phyloP scores from a whole-genome alignment of 1,140 invertebrate species.

The Nasonia vitripennis region DNA sequence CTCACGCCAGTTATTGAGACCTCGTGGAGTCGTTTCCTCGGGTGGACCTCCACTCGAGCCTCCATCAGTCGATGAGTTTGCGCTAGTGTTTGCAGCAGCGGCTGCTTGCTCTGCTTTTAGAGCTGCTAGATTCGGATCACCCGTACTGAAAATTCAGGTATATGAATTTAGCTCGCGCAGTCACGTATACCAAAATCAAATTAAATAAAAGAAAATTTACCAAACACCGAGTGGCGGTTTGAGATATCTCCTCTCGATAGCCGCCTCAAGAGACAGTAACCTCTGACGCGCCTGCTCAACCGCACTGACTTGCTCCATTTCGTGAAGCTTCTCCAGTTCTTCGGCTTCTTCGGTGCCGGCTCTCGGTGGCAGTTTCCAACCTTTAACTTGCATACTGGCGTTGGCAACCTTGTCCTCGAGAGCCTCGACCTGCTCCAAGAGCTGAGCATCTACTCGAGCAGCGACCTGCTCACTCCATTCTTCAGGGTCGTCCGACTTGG shows the following conservation, averaged over 20 bases:
- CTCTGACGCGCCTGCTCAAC: constrained; percentile 85
- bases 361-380: constrained; percentile 86
- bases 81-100: constrained; percentile 62
- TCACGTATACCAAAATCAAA: constrained; percentile 1
- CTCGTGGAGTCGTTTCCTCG: constrained; percentile 78
- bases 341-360: constrained; percentile 77
- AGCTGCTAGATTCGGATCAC: constrained; percentile 76
- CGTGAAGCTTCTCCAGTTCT: constrained; percentile 76
- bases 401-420: constrained; percentile 94
- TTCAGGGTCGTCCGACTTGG: constrained; percentile 78
- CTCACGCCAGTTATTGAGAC: constrained; percentile 91
- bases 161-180: not conserved
- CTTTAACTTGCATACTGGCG: constrained; percentile 95
- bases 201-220: constrained; percentile 68
- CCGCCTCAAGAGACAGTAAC: constrained; percentile 88
- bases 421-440: constrained; percentile 92
- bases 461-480: constrained; percentile 85
- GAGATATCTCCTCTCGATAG: constrained; percentile 94
- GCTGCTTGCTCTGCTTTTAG: constrained; percentile 74
- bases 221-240: constrained; percentile 92
- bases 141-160: constrained; percentile 70
- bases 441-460: constrained; percentile 85
- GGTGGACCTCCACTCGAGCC: constrained; percentile 57
- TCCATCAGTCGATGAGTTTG: constrained; percentile 65
- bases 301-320: constrained; percentile 78